Evolutionary conservation across 2,113 vertebrate species (phyloP).

Genomic region (Dasyornis broadbenti): DNA sequence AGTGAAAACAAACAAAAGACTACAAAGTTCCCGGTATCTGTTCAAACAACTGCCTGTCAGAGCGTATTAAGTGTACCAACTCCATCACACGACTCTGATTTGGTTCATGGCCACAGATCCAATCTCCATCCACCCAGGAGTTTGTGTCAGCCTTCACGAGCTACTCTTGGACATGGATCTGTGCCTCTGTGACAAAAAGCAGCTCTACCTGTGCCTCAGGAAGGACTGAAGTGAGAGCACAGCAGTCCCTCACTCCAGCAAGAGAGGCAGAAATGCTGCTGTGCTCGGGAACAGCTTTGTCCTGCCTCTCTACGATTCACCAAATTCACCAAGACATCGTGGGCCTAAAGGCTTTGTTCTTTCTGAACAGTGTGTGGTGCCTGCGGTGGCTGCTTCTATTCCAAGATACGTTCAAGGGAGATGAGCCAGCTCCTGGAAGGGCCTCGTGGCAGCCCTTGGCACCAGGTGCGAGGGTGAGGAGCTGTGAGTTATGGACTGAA

Average conservation of each 20-base stretch:
- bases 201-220: background rate
- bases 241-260: background rate
- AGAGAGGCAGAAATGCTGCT: background rate
- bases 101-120: background rate
- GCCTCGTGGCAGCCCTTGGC: background rate
- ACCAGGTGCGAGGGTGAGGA: background rate
- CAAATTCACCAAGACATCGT: background rate
- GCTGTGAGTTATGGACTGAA: background rate
- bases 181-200: background rate
- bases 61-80: background rate
- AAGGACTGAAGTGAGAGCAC: background rate
- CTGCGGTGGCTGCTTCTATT: background rate
- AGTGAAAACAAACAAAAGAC: background rate
- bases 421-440: background rate
- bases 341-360: background rate
- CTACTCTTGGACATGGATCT: background rate
- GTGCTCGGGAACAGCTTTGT: background rate
- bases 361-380: accelerated
- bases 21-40: background rate
- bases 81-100: background rate
- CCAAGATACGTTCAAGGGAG: background rate
- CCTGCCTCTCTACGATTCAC: background rate
- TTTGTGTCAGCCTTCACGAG: background rate
- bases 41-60: background rate
- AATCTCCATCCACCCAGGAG: background rate